phyloP scores from a whole-genome alignment of 2,888 invertebrate species.

The Drosophila meridionalis region DNA sequence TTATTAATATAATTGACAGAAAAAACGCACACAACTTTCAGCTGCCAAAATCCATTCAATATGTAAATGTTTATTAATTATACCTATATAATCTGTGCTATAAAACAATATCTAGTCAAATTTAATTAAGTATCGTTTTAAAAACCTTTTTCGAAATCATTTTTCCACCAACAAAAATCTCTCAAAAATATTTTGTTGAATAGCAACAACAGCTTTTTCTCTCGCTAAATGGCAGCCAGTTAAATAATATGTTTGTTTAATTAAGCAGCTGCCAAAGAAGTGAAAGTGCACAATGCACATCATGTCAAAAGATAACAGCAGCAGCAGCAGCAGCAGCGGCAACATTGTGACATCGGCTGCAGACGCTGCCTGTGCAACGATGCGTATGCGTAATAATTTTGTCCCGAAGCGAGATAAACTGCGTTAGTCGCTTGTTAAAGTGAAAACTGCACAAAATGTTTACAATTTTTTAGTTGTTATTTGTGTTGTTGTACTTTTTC shows the following conservation, averaged over 20 bases:
- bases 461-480: background rate
- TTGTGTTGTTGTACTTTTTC: conserved; percentile 4
- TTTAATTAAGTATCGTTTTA: background rate
- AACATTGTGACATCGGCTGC: conserved; percentile 30
- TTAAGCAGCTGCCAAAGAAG: conserved; percentile 55
- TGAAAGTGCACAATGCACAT: conserved; percentile 60
- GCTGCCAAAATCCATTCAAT: background rate
- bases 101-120: background rate
- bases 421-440: conserved; percentile 44
- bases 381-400: conserved; percentile 78
- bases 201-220: conserved; percentile 43
- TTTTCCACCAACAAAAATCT: conserved; percentile 1
- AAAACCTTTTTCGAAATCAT: background rate
- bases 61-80: background rate
- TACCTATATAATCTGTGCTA: background rate
- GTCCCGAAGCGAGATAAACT: conserved; percentile 33
- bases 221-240: conserved; percentile 51
- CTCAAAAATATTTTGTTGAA: conserved; percentile 14
- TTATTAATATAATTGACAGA: background rate
- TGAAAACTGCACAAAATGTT: conserved; percentile 52
- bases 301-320: conserved; percentile 28
- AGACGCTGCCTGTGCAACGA: conserved; percentile 46
- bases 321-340: conserved; percentile 2
- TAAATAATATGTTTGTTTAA: conserved; percentile 71
- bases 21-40: background rate